A percentile compares a stretch with the other conserved stretches of the same genome.
phyloP scores from a whole-genome alignment of 2,888 invertebrate species.

The Prenolepis imparis region DNA sequence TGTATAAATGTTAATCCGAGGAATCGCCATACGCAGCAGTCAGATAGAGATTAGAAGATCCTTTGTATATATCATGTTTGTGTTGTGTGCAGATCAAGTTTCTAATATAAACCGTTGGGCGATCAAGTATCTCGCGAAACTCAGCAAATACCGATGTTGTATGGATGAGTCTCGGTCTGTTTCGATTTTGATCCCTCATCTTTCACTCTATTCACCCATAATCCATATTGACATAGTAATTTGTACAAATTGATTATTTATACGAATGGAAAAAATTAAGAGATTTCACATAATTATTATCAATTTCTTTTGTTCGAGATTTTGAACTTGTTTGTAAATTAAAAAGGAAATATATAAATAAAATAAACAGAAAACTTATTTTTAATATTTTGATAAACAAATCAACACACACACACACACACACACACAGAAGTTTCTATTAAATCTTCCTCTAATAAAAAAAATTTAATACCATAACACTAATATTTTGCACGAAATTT shows the following conservation, averaged over 20 bases:
- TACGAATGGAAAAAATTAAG: not conserved
- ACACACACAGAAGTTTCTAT: not conserved
- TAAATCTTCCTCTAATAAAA: not conserved
- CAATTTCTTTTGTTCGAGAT: not conserved
- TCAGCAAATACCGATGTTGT: not conserved
- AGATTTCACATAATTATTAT: constrained; percentile 10
- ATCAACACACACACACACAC: too few relatives aligned
- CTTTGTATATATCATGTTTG: not conserved
- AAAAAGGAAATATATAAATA: too few relatives aligned
- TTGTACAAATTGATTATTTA: not conserved
- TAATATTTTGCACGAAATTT: not conserved
- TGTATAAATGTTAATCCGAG: constrained; percentile 20
- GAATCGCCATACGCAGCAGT: constrained; percentile 6
- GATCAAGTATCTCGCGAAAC: not conserved
- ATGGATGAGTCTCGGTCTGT: constrained; percentile 8
- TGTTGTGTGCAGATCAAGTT: constrained; percentile 6
- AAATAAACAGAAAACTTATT: not conserved
- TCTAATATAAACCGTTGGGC: constrained; percentile 22
- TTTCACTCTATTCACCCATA: not conserved
- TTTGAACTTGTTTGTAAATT: not conserved
- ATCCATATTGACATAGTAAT: not conserved
- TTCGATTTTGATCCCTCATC: not conserved
- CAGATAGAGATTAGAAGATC: not conserved
- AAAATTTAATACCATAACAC: not conserved
- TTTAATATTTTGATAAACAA: not conserved